These are phyloP conservation scores for Leucopsar rothschildi DNA, from an alignment of 2,113 vertebrate species.

Conservation along the genomic window DNA sequence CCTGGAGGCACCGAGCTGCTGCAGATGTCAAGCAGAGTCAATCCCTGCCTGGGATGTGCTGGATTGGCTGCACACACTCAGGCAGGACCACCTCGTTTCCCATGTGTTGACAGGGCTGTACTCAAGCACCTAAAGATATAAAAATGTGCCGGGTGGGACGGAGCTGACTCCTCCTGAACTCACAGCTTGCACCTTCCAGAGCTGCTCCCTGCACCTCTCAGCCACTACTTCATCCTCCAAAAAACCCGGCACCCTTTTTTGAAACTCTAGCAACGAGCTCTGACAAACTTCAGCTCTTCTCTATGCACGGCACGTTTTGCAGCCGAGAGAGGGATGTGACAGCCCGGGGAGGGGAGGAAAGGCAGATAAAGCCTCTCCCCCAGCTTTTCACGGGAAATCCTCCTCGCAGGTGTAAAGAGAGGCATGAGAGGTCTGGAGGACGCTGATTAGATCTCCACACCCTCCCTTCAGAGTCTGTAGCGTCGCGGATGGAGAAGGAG, in stretches of 20 bases:
- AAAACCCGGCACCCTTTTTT: background rate
- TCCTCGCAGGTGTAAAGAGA: accelerated
- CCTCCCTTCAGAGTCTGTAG: background rate
- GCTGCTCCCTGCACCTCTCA: background rate
- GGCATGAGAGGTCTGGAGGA: background rate
- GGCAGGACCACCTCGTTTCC: background rate
- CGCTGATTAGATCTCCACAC: accelerated
- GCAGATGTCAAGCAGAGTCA: background rate
- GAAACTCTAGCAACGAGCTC: background rate
- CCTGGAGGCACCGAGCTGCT: background rate
- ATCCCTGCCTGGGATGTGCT: background rate
- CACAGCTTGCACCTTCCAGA: background rate
- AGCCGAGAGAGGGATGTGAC: background rate
- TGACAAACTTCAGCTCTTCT: background rate
- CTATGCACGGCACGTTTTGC: accelerated
- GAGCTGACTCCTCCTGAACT: background rate
- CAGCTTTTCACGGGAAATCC: background rate
- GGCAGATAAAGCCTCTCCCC: background rate
- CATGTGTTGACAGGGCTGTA: background rate
- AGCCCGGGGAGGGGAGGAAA: background rate
- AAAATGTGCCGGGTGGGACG: background rate
- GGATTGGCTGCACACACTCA: background rate
- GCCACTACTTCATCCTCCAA: background rate
- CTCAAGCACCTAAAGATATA: constrained; percentile 12
- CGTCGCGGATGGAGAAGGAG: accelerated